These are phyloP conservation scores for Lasioglossum pauxillum DNA, from an alignment of 2,888 invertebrate genomes.

Conservation along the genomic window DNA sequence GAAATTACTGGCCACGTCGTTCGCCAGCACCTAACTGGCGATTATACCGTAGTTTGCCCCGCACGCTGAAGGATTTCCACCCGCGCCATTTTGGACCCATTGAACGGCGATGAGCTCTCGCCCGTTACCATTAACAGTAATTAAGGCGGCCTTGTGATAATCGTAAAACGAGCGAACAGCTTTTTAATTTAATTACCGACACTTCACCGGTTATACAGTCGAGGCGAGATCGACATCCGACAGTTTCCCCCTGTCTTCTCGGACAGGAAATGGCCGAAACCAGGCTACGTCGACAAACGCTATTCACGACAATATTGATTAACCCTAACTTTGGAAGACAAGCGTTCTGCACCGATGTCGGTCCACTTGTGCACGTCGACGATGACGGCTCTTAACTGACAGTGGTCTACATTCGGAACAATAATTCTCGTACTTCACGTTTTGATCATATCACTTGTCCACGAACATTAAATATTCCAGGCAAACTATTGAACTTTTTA, in stretches of 20 bases:
- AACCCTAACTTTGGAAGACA: too few relatives aligned
- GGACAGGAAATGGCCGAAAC: neutral
- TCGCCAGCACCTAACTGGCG: constrained; percentile 21
- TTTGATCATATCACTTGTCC: neutral
- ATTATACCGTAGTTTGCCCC: constrained; percentile 28
- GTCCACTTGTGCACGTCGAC: neutral
- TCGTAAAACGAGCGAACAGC: neutral
- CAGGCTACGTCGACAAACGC: neutral
- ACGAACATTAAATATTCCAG: neutral
- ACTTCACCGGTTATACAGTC: neutral
- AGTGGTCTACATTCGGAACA: neutral
- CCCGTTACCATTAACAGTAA: neutral
- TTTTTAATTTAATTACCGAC: neutral
- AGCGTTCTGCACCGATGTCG: neutral
- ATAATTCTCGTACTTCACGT: neutral
- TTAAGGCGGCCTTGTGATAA: neutral
- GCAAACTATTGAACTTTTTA: neutral
- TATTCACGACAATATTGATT: constrained; percentile 1
- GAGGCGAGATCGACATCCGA: neutral
- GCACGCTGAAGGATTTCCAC: constrained; percentile 11
- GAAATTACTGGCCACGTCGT: constrained; percentile 51
- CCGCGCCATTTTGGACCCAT: neutral
- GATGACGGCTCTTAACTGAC: neutral
- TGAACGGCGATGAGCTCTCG: neutral
- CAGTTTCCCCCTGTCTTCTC: neutral